Base-by-base conservation (phyloP, 2,797 vertebrate species). In the Enteromius argenteus region DNA sequence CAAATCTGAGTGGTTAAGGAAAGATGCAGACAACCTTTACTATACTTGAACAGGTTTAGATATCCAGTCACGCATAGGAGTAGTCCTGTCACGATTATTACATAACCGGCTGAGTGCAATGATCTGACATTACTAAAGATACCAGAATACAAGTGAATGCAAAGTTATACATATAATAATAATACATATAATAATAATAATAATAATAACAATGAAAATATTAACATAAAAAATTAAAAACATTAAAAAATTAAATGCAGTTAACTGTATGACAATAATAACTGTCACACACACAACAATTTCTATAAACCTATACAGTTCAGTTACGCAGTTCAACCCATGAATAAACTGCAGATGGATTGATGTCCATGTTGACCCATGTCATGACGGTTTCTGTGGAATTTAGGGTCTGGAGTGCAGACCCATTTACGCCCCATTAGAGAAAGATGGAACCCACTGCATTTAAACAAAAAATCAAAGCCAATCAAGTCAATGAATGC, bases 1-100 rank as follows among this genome's bases (percentile, higher is more conserved):
- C 35, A 86, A 78, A 75, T 58, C 1, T 42, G 5, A 88, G 58
- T 80, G 74, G n/a, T 39, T 84, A 76, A 89, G 84, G 32, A 77
- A 67, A 76, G 64, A 80, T 2, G 44, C 46, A 67, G 6, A 58
- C 56, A 32, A 83, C 46, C 8, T 6, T 71, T 49, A 8, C 11
- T 5, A 64, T 17, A 30, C 68, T 81, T 83, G 13, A n/a, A 84
- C 53, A 81, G 67, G 23, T 21, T 42, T 3, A 81, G 14, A 44
- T 67, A 37, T 35, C 23, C 72, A 37, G 37, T 23, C 15, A 64
- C 32, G 15, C 6, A 21, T 32, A 46, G 17, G 2, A 37, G 13
- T 37, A 14, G 35, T 37, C 19, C 73, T 32, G 44, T 49, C 44
- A 73, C 1, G 4, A 51, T 49, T 30, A 49, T 30, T 72, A 49